phyloP scores from a whole-genome alignment of 2,797 vertebrate species.

The Amphiprion clarkii region DNA sequence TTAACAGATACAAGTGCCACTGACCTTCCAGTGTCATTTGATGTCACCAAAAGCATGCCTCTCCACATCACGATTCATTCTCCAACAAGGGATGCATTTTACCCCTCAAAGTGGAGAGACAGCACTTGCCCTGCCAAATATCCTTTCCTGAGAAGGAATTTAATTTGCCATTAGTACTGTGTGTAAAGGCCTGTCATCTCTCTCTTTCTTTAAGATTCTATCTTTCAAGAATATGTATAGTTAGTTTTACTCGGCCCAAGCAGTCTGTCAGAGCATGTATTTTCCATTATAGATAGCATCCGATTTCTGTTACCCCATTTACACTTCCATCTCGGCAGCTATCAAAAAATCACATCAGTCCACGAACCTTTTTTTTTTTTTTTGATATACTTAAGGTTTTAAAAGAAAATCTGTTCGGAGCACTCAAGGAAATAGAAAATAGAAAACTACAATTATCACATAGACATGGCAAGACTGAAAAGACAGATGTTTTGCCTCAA shows the following conservation, averaged over 20 bases:
- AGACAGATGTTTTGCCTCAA: slow-evolving; percentile 29
- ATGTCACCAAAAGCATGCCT: slow-evolving; percentile 81
- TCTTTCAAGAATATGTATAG: slow-evolving; percentile 86
- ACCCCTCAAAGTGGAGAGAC: slow-evolving; percentile 76
- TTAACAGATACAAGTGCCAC: slow-evolving; percentile 86
- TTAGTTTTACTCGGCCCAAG: slow-evolving; percentile 86
- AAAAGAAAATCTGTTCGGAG: slow-evolving; percentile 81
- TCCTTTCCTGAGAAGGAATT: slow-evolving; percentile 78
- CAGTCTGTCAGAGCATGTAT: slow-evolving; percentile 92
- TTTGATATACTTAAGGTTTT: slow-evolving; percentile 91
- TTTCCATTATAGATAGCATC: slow-evolving; percentile 97
- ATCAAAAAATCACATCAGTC: slow-evolving; percentile 94
- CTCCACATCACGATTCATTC: slow-evolving; percentile 80
- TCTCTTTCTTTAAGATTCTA: slow-evolving; percentile 84
- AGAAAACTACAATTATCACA: slow-evolving; percentile 80
- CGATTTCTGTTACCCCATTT: slow-evolving; percentile 93
- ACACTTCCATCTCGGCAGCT: slow-evolving; percentile 93
- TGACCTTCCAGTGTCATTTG: slow-evolving; percentile 87
- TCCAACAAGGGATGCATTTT: slow-evolving; percentile 80
- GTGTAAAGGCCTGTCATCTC: slow-evolving; percentile 84
- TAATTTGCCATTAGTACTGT: slow-evolving; percentile 86
- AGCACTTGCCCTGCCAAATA: slow-evolving; percentile 82
- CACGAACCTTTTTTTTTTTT: slow-evolving; percentile 89
- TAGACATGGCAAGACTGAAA: slow-evolving; percentile 42
- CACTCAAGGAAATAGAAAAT: slow-evolving; percentile 86